Conservation (phyloP, 2,113 vertebrate genomes). For the Rhadina sibilatrix region DNA sequence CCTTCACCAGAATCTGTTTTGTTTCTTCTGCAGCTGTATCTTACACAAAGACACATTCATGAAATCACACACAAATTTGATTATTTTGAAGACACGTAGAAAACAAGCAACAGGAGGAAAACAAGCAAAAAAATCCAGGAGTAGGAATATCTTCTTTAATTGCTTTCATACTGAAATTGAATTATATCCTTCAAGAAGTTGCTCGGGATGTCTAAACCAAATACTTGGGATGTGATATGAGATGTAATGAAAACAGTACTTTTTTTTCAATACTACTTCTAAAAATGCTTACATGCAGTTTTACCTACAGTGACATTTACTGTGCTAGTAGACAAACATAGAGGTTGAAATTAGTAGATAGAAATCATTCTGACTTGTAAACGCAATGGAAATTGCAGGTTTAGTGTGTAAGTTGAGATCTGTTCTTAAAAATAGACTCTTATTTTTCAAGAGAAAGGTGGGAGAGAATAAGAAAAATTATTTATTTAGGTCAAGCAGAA, state of each 20-base stretch:
- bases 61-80: neutral
- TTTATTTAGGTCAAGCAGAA: neutral
- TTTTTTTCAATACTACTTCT: neutral
- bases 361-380: neutral
- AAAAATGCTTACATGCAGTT: neutral
- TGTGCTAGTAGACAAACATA: neutral
- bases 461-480: neutral
- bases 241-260: neutral
- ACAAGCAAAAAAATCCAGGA: neutral
- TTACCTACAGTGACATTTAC: neutral
- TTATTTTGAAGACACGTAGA: neutral
- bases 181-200: neutral
- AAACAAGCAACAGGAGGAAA: neutral
- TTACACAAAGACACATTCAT: constrained; percentile 31
- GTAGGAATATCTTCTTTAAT: neutral
- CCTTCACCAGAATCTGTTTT: neutral
- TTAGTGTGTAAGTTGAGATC: neutral
- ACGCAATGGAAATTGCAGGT: neutral
- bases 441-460: neutral
- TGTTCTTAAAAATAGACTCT: neutral
- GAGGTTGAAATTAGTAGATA: neutral
- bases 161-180: neutral
- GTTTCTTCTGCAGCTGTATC: constrained; percentile 44
- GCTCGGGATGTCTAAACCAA: neutral
- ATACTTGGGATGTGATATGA: neutral